A percentile compares a stretch with the other conserved stretches of the same genome.
These are phyloP conservation scores for Chionoecetes opilio DNA, from an alignment of 1,140 invertebrate genomes.

Conservation along the genomic window DNA sequence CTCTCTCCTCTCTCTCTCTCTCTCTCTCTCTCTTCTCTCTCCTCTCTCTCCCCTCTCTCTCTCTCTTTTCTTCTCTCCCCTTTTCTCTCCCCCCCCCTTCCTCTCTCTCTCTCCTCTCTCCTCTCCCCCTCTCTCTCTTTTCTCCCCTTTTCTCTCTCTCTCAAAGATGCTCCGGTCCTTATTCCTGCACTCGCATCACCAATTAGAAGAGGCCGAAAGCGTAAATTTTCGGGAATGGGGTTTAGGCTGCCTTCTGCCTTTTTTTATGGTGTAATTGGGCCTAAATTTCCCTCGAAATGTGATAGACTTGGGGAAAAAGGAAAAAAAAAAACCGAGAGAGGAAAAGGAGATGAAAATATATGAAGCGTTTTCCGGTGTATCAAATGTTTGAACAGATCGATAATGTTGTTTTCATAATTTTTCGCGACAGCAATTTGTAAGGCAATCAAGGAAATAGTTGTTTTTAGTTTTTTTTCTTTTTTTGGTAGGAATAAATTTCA, in stretches of 20 bases:
- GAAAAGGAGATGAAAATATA: background rate
- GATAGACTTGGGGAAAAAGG: background rate
- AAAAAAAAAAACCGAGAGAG: background rate
- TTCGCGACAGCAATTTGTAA: conserved; percentile 14
- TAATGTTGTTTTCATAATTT: background rate
- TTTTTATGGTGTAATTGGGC: background rate
- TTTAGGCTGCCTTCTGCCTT: background rate
- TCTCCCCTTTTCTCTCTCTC: background rate
- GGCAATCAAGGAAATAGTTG: background rate
- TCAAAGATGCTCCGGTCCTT: background rate
- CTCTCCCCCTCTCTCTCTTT: background rate
- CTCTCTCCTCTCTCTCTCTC: background rate
- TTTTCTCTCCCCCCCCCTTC: background rate
- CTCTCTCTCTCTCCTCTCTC: background rate
- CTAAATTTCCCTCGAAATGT: background rate
- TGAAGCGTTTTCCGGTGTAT: background rate
- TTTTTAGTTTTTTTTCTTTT: too few relatives aligned
- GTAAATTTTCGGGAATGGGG: background rate
- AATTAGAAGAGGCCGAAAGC: background rate
- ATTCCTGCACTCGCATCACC: background rate
- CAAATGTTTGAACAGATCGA: background rate
- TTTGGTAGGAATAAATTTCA: too few relatives aligned
- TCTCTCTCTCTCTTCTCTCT: background rate
- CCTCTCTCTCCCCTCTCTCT: background rate
- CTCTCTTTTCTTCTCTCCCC: background rate